phyloP scores from a whole-genome alignment of 1,140 invertebrate genomes.

The Sipha flava region DNA sequence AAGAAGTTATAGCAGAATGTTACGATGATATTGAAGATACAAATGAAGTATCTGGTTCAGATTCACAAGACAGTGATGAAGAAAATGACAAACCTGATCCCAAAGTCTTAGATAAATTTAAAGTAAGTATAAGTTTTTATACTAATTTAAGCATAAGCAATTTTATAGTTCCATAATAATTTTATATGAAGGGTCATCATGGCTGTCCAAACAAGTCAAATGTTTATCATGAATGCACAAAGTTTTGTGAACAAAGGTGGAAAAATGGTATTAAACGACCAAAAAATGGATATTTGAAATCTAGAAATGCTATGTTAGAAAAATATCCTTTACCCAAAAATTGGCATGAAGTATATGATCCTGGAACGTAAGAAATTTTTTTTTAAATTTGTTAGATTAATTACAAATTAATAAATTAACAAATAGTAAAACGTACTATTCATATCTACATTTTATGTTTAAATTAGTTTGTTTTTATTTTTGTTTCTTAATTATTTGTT shows the following conservation, averaged over 20 bases:
- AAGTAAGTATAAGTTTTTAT: constrained; percentile 50
- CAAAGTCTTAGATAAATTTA: constrained; percentile 33
- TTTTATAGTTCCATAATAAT: neutral
- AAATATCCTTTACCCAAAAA: constrained; percentile 85
- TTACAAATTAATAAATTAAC: neutral
- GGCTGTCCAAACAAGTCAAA: constrained; percentile 96
- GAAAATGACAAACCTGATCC: constrained; percentile 32
- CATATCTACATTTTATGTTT: too few species aligned
- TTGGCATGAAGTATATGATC: constrained; percentile 91
- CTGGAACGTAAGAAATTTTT: constrained; percentile 57
- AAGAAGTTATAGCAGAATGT: constrained; percentile 36
- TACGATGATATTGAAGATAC: constrained; percentile 39
- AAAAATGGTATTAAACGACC: constrained; percentile 64
- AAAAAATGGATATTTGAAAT: constrained; percentile 62
- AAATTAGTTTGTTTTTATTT: too few species aligned
- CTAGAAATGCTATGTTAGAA: constrained; percentile 65
- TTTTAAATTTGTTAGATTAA: constrained; percentile 14
- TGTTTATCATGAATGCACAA: constrained; percentile 84
- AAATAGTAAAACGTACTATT: neutral
- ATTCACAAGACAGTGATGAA: constrained; percentile 32
- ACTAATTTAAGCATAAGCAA: constrained; percentile 38
- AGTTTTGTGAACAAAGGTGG: constrained; percentile 84
- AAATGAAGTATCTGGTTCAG: neutral
- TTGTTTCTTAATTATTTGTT: too few species aligned
- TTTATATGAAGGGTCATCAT: constrained; percentile 51